Conservation (phyloP, 2,797 vertebrate species). For the Hybognathus amarus region DNA sequence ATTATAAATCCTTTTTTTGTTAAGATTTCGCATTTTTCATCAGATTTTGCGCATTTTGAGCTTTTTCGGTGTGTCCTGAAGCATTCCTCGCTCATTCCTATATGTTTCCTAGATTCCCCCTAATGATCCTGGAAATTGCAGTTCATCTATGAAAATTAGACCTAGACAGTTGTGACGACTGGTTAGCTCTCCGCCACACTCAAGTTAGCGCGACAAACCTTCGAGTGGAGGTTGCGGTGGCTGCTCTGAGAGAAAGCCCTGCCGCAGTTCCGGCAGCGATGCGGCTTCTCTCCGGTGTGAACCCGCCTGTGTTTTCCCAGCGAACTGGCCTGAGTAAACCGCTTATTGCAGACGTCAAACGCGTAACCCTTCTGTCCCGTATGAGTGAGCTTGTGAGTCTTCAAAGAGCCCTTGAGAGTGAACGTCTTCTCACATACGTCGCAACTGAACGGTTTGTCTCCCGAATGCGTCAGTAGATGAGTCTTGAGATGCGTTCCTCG, state of each 20-base stretch:
- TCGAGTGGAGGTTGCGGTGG: constrained; percentile 46
- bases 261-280: constrained; percentile 31
- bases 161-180: too few relatives aligned
- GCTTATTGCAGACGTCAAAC: constrained; percentile 3
- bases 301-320: constrained; percentile 47
- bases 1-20: too few relatives aligned
- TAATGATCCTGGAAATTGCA: background rate
- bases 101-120: too few relatives aligned
- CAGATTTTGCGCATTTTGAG: too few relatives aligned
- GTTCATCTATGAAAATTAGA: background rate
- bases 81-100: too few relatives aligned
- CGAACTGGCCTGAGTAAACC: constrained; percentile 17
- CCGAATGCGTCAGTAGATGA: constrained; percentile 27
- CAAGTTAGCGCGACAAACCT: background rate
- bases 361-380: constrained; percentile 23
- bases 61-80: too few relatives aligned
- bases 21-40: too few relatives aligned
- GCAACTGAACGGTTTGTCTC: constrained; percentile 26
- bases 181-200: background rate
- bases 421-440: constrained; percentile 48
- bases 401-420: constrained; percentile 41
- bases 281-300: constrained; percentile 39
- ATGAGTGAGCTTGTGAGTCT: constrained; percentile 48
- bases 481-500: constrained; percentile 41
- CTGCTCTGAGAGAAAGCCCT: constrained; percentile 55